Base-by-base conservation (phyloP, 2,113 vertebrate genomes). In the Semicossyphus pulcher region DNA sequence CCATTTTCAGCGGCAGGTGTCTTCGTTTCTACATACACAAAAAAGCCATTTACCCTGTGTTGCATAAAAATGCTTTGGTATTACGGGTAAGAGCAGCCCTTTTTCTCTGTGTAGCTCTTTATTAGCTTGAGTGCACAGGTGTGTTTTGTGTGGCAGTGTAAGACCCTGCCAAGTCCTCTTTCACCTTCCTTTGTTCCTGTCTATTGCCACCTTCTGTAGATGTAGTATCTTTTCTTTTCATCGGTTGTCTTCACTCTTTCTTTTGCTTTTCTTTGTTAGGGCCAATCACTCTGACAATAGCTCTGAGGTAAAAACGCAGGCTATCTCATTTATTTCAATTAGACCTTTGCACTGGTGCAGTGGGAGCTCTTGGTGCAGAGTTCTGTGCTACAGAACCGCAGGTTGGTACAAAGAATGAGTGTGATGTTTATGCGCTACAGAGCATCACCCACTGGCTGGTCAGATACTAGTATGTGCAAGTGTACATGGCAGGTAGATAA, bases 281-380 rank as follows among this genome's bases (percentile, higher is more conserved):
- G 32, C 60, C 47, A 63, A 62, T 83, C 81, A 61, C 64, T 51
- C 29, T 66, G 48, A 77, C 81, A 83, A 81, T 75, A 59, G 76
- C 78, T 87, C 41, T 37, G 57, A 61, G 70, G 48, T 39, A 58
- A 37, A 76, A 86, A 60, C n/a, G 31, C 29, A 68, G 21, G 28
- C 45, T 10, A 31, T 81, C 70, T 79, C 81, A 67, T 88, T 88
- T 70, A 76, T 88, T 84, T 91, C 62, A 78, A 61, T 84, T 84
- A 71, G 80, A 82, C 77, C 61, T 81, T 83, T 88, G 74, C 65
- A 60, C 78, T 26, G 32, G 25, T 76, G 76, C 60, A 68, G 58
- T 39, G 48, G 51, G 39, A 63, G 45, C 48, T 61, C 7, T 71
- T 45, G 58, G 20, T 72, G 45, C 29, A 47, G 26, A 44, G 44